These are phyloP conservation scores for Eupithecia abbreviata DNA, from an alignment of 2,888 invertebrate genomes.

Conservation along the genomic window DNA sequence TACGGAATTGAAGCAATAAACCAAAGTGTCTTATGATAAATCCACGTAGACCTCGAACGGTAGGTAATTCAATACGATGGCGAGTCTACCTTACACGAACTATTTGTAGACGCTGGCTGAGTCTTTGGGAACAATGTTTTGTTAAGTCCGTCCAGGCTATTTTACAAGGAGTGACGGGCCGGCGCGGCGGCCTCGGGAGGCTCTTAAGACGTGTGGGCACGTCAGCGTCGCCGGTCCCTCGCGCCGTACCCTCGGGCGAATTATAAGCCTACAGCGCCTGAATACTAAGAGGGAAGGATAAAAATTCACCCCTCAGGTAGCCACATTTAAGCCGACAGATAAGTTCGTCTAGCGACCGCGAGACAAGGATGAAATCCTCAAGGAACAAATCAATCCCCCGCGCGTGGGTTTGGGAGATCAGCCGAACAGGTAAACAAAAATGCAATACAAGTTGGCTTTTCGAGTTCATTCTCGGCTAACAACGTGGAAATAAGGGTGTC, in stretches of 20 bases:
- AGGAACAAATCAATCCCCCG: slow-evolving; percentile 73
- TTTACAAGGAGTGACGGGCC: slow-evolving; percentile 61
- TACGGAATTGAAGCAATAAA: slow-evolving; percentile 50
- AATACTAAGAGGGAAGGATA: slow-evolving; percentile 76
- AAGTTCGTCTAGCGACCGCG: slow-evolving; percentile 63
- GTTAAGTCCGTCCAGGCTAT: slow-evolving; percentile 54
- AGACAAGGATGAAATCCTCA: slow-evolving; percentile 67
- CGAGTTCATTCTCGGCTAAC: slow-evolving; percentile 69
- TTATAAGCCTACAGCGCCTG: slow-evolving; percentile 74
- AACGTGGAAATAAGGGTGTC: slow-evolving; percentile 62
- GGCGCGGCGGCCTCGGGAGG: slow-evolving; percentile 54
- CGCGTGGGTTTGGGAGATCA: slow-evolving; percentile 66
- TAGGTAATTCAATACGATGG: slow-evolving; percentile 34
- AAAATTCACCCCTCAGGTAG: slow-evolving; percentile 77
- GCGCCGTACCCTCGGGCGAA: slow-evolving; percentile 71
- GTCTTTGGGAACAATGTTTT: slow-evolving; percentile 38
- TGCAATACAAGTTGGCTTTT: slow-evolving; percentile 59
- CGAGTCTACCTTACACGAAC: slow-evolving; percentile 14
- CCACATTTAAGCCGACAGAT: slow-evolving; percentile 75
- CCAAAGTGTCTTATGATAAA: slow-evolving; percentile 46
- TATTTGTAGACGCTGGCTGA: slow-evolving; percentile 17
- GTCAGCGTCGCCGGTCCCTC: slow-evolving; percentile 61
- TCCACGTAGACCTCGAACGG: slow-evolving; percentile 30
- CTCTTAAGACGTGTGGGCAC: slow-evolving; percentile 61
- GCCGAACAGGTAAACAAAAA: slow-evolving; percentile 68